Conservation (phyloP, 2,888 invertebrate species). For the Rhagonycha fulva region DNA sequence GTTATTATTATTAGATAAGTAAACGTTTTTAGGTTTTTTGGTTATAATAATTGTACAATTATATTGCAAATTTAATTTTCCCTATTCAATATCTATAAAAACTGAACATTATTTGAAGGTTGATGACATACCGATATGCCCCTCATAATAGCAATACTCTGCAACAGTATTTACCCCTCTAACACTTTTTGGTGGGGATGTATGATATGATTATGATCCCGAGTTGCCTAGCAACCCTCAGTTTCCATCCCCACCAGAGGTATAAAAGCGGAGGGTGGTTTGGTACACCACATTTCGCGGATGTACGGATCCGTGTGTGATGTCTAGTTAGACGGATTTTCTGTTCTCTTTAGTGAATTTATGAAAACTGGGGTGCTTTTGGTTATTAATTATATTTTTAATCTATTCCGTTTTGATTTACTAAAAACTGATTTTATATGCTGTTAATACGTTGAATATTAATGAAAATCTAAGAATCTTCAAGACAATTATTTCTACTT, state of each 20-base stretch:
- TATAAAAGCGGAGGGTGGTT: conserved; percentile 51
- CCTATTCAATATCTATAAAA: conserved; percentile 20
- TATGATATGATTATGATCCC: conserved; percentile 57
- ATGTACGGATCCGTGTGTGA: conserved; percentile 33
- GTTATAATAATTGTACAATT: background rate
- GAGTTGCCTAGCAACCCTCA: conserved; percentile 54
- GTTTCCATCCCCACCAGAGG: conserved; percentile 52
- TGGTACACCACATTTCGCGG: conserved; percentile 47
- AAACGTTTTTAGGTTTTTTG: background rate
- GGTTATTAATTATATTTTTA: conserved; percentile 15
- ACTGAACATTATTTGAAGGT: conserved; percentile 23
- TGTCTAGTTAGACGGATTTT: conserved; percentile 32
- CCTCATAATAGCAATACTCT: conserved; percentile 32
- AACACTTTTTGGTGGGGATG: conserved; percentile 36
- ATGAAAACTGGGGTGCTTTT: conserved; percentile 18
- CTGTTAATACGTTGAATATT: conserved; percentile 14
- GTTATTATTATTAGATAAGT: background rate
- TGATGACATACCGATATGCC: conserved; percentile 32
- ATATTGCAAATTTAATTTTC: background rate
- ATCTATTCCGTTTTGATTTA: conserved; percentile 3
- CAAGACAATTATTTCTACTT: background rate
- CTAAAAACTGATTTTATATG: conserved; percentile 10
- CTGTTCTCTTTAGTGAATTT: conserved; percentile 17
- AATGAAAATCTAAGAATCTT: background rate
- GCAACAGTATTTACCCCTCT: conserved; percentile 32